Base-by-base conservation (phyloP, 1,140 invertebrate genomes). In the Anastatus disparis region DNA sequence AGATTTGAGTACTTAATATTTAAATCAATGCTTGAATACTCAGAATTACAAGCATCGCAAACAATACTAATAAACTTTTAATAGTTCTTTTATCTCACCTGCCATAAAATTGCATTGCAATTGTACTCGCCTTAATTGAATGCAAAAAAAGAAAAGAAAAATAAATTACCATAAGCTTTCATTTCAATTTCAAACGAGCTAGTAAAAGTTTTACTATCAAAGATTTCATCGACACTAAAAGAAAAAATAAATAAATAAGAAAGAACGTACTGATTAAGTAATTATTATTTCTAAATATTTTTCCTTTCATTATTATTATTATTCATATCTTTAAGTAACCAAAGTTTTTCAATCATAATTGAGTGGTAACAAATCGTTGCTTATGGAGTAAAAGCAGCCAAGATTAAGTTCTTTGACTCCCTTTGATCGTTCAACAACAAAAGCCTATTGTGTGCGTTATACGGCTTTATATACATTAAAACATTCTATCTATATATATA, bases 381-480 rank as follows among this genome's bases (percentile, higher is more conserved):
- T 46, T 1, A 52, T 20, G 35, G 29, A 1, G 2, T n/a, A 27
- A 52, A 20, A 38, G 6, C 58, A 1, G 13, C 6, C 1, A 15
- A 13, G 40, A 58, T 26, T 3, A 40, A 67, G 42, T 64, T 63
- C 15, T 20, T 65, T 71, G 69, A 71, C 69, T 71, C 38, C 50
- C n/a, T n/a, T 35, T 35, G 1, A 22, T 31, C 26, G 27, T 50
- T n/a, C 31, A 29, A 20, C 42, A 65, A 71, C 70, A 65, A 71
- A 71, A 71, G 70, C 27, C 70, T 27, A 71, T 71, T 71, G 70
- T 71, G 44, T 71, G 44, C 53, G 38, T 22, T n/a, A n/a, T n/a
- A n/a, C n/a, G n/a, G n/a, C n/a, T n/a, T n/a, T n/a, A n/a, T n/a
- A n/a, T n/a, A n/a, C n/a, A n/a, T n/a, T n/a, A n/a, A n/a, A n/a